These are phyloP conservation scores for Pontoporia blainvillei DNA, from an alignment of 2,113 vertebrate species.

Conservation along the genomic window DNA sequence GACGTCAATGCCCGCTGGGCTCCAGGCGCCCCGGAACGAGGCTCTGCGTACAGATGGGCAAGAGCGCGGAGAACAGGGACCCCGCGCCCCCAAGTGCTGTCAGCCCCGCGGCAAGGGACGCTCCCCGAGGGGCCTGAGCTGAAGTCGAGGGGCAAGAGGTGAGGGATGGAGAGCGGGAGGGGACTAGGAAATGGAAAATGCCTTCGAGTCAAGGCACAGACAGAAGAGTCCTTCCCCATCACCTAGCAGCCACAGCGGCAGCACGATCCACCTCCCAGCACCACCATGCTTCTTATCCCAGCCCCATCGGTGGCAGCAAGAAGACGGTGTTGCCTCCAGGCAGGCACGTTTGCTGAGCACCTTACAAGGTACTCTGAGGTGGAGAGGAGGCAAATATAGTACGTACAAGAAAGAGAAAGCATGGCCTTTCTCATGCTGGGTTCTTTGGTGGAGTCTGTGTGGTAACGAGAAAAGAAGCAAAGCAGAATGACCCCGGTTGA, in stretches of 20 bases:
- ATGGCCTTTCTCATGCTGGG: neutral
- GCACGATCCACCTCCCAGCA: neutral
- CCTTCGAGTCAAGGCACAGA: constrained; percentile 26
- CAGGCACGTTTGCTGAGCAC: neutral
- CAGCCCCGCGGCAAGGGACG: neutral
- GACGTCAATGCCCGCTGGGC: constrained; percentile 77
- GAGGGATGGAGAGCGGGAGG: neutral
- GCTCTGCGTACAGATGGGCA: constrained; percentile 42
- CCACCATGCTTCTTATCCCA: neutral
- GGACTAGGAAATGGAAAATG: constrained; percentile 42
- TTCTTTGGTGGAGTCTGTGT: neutral
- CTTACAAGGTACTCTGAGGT: neutral
- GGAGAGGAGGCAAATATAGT: neutral
- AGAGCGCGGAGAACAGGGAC: neutral
- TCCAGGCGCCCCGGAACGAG: constrained; percentile 34
- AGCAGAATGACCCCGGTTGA: neutral
- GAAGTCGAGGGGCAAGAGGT: neutral
- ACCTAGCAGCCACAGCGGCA: neutral
- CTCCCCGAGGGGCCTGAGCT: neutral
- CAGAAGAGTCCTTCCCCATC: neutral
- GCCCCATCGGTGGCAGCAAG: rapidly evolving
- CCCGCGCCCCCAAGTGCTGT: constrained; percentile 17
- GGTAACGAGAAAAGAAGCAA: neutral
- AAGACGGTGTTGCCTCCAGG: neutral
- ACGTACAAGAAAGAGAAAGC: neutral